Base-by-base conservation (phyloP, 2,113 vertebrate species). In the Xiphophorus couchianus region DNA sequence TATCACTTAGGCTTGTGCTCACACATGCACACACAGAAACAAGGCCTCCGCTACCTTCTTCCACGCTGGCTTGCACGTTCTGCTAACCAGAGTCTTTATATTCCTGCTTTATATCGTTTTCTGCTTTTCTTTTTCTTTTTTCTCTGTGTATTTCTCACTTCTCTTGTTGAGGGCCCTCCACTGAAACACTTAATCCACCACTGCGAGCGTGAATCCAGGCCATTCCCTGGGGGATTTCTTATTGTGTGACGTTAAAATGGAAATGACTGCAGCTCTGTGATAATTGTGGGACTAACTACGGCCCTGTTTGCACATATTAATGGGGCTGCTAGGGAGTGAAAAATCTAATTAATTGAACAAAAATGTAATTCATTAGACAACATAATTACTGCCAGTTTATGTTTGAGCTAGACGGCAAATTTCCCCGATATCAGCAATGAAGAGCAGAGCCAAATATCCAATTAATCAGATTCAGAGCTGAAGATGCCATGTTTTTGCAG, bases 361-460 rank as follows among this genome's bases (percentile, higher is more conserved):
- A 88, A 91, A 81, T 89, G 78, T 87, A 88, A 84, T 92, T 91
- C 88, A 93, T 90, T 90, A 89, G 85, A 85, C 84, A 75, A 82
- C 84, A 87, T 88, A 89, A 90, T 90, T 89, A 88, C 86, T 84
- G 84, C 73, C 84, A 76, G 77, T 82, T 84, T 82, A 70, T 65
- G 73, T 89, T 85, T 80, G 83, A 86, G 81, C 74, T 66, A 61
- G 80, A 78, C 60, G 68, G 63, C 78, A 80, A 76, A 83, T 82
- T 37, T 86, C 84, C 81, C 80, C 80, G 35, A 83, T 73, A 70
- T 86, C 63, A 68, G 60, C 31, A 82, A 67, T 84, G 31, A 88
- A 85, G 75, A 74, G 62, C 9, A 5, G 71, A 63, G 71, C 72
- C 48, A 73, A 83, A 86, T 81, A 85, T 76, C 78, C 79, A 90